A percentile compares a stretch with the other conserved stretches of the same genome.
Conservation (phyloP, 1,140 invertebrate species). For the Phenacoccus solenopsis region DNA sequence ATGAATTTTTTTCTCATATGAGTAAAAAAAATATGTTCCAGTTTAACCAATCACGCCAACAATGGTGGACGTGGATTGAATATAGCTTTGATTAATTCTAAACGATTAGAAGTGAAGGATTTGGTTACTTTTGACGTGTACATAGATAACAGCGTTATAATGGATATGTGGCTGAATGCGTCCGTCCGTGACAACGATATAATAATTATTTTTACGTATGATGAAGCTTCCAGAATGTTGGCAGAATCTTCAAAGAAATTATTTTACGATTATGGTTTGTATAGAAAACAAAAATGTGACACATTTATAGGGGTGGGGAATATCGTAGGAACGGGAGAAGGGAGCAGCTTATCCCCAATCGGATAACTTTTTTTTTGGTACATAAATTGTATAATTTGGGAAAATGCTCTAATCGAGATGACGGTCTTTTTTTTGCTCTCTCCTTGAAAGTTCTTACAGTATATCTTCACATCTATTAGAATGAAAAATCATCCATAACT, state of each 20-base stretch:
- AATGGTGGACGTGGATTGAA: slow-evolving; percentile 29
- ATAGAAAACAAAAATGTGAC: neutral
- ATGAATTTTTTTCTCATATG: neutral
- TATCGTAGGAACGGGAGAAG: neutral
- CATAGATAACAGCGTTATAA: slow-evolving; percentile 25
- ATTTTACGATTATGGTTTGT: slow-evolving; percentile 27
- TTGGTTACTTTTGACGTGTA: slow-evolving; percentile 30
- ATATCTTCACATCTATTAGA: neutral
- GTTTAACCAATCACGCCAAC: slow-evolving; percentile 13
- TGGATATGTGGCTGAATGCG: slow-evolving; percentile 27
- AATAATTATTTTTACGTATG: slow-evolving; percentile 30
- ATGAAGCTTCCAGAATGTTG: slow-evolving; percentile 30
- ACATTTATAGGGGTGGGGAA: neutral
- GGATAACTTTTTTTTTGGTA: neutral
- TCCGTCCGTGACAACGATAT: slow-evolving; percentile 26
- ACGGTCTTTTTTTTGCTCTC: neutral
- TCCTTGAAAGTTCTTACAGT: neutral
- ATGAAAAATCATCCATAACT: neutral
- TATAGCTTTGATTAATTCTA: slow-evolving; percentile 27
- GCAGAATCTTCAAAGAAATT: slow-evolving; percentile 27
- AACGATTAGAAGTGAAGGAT: slow-evolving; percentile 24
- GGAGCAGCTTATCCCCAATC: neutral
- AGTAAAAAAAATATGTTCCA: slow-evolving; percentile 7
- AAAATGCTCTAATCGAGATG: neutral
- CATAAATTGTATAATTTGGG: neutral